These are phyloP conservation scores for Lethrus apterus DNA, from an alignment of 1,140 invertebrate species.

Conservation along the genomic window DNA sequence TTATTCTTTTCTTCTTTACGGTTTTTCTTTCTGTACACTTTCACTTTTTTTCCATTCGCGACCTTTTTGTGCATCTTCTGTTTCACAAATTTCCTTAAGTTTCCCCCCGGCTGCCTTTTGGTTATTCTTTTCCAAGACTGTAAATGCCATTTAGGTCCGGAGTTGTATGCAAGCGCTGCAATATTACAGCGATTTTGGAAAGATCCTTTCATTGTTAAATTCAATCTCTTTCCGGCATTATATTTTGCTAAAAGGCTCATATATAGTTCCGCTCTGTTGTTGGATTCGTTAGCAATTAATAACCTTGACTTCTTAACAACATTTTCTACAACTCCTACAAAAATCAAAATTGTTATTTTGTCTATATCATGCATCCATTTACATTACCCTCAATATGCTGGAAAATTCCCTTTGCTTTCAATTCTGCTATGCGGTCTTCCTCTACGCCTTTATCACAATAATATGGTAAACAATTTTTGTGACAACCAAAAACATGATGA, in stretches of 20 bases:
- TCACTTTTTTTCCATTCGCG: too few species aligned
- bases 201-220: constrained; percentile 16
- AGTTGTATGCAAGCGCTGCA: constrained; percentile 1
- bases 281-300: constrained; percentile 10
- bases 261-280: constrained; percentile 16
- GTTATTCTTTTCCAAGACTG: constrained; percentile 1
- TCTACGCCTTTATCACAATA: neutral
- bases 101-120: too few species aligned
- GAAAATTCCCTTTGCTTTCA: neutral
- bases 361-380: neutral
- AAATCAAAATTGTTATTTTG: too few species aligned
- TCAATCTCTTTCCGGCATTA: constrained; percentile 17
- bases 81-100: too few species aligned
- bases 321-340: neutral
- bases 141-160: neutral
- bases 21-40: too few species aligned
- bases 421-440: neutral
- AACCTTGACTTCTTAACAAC: constrained; percentile 1
- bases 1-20: too few species aligned
- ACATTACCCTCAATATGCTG: neutral
- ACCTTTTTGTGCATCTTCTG: too few species aligned
- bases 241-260: constrained; percentile 13
- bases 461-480: neutral
- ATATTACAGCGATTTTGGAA: constrained; percentile 9
- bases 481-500: constrained; percentile 8